These are phyloP conservation scores for Malurus splendens DNA, from an alignment of 2,797 vertebrate species.

Conservation along the genomic window DNA sequence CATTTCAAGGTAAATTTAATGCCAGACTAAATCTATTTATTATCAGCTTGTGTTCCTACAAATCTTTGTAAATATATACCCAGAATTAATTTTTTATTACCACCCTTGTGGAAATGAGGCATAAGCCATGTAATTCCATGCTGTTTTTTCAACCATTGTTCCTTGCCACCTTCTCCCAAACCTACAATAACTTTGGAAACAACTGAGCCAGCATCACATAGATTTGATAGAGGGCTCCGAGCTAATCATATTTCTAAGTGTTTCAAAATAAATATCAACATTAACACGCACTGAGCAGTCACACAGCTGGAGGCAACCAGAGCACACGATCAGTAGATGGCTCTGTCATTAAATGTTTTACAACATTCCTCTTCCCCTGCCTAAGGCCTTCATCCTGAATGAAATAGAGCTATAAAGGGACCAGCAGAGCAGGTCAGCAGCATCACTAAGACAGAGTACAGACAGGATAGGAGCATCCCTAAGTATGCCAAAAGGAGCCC, in stretches of 20 bases:
- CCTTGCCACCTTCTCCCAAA: neutral
- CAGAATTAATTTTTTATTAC: neutral
- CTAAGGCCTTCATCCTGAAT: neutral
- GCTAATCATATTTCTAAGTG: neutral
- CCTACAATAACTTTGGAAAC: neutral
- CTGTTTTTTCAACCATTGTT: fast-evolving
- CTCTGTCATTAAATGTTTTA: neutral
- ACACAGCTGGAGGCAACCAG: neutral
- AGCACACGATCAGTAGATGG: neutral
- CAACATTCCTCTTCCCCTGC: neutral
- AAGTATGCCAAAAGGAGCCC: neutral
- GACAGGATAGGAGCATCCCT: neutral
- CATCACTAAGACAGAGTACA: neutral
- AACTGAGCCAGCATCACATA: neutral
- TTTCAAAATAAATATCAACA: neutral
- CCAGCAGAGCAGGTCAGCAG: neutral
- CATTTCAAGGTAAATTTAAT: neutral
- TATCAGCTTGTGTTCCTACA: neutral
- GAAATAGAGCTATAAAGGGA: neutral
- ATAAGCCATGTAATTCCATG: neutral
- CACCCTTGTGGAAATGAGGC: neutral
- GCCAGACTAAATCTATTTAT: neutral
- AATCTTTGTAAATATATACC: neutral
- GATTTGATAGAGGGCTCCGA: neutral
- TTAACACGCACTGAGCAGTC: neutral